These are phyloP conservation scores for Typhlichthys subterraneus DNA, from an alignment of 2,797 vertebrate genomes.

Conservation along the genomic window DNA sequence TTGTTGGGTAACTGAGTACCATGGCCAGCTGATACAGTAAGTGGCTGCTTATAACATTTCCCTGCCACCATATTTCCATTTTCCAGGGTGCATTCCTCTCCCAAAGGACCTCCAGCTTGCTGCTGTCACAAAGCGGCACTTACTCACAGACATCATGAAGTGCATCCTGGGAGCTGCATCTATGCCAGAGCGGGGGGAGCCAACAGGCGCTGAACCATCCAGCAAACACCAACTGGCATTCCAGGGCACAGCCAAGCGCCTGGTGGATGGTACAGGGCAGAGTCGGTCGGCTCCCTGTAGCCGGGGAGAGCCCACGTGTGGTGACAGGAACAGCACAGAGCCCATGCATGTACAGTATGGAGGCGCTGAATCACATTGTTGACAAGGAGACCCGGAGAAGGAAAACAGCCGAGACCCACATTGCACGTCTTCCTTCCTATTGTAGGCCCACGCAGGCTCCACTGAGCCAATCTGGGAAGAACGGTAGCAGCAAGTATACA, in stretches of 20 bases:
- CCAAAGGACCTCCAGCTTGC: conserved; percentile 16
- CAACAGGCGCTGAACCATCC: conserved; percentile 21
- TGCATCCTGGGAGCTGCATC: conserved; percentile 55
- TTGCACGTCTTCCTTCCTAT: no score
- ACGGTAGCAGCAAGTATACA: no score
- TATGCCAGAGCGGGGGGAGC: conserved; percentile 33
- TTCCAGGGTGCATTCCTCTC: background rate
- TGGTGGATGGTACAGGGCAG: conserved; percentile 14
- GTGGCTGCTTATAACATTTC: background rate
- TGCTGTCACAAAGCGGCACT: conserved; percentile 17
- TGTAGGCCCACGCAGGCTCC: no score
- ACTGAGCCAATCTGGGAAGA: no score
- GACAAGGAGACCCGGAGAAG: background rate
- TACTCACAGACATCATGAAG: conserved; percentile 6
- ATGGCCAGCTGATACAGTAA: conserved; percentile 1
- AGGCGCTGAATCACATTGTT: conserved; percentile 26
- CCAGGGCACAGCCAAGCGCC: conserved; percentile 28
- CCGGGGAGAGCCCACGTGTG: conserved; percentile 1
- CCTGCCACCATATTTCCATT: background rate
- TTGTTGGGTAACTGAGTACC: no score
- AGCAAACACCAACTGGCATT: conserved; percentile 16
- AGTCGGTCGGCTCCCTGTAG: conserved; percentile 13
- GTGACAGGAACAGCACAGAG: conserved; percentile 15
- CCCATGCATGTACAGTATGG: conserved; percentile 2
- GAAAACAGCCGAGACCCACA: background rate